Evolutionary conservation across 2,797 vertebrate genomes (phyloP).

Genomic region (Capromys pilorides): DNA sequence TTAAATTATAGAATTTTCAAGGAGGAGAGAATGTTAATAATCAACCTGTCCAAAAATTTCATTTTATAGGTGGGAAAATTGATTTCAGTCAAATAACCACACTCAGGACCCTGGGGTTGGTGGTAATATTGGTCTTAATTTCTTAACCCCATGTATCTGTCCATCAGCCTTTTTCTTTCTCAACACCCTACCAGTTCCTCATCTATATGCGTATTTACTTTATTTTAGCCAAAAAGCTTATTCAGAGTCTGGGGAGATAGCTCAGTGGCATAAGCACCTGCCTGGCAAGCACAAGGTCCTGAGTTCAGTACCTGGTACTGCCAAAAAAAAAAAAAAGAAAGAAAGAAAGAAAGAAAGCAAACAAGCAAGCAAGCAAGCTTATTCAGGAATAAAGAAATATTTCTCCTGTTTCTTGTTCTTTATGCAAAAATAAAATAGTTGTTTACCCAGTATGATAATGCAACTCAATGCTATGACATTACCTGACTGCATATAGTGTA

Average conservation of each 20-base stretch:
- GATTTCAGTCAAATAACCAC: background rate
- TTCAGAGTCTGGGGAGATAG: background rate
- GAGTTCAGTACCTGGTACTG: no score
- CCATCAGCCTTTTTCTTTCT: background rate
- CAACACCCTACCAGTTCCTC: background rate
- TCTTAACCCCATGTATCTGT: background rate
- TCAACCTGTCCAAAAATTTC: constrained; percentile 6
- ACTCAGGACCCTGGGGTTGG: background rate
- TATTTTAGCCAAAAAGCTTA: constrained; percentile 57
- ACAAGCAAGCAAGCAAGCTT: no score
- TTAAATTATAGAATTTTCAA: constrained; percentile 51
- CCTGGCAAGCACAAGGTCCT: no score
- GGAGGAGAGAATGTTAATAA: background rate
- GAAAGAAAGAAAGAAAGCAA: no score
- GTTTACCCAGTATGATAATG: background rate
- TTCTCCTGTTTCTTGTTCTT: constrained; percentile 19
- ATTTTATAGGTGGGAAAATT: background rate
- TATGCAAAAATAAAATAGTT: constrained; percentile 44
- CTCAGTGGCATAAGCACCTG: no score
- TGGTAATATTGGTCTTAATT: background rate
- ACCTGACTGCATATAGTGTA: background rate
- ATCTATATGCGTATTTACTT: background rate
- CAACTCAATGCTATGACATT: background rate
- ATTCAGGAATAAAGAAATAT: constrained; percentile 22
- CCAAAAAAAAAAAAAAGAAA: background rate